Evolutionary conservation across 2,113 vertebrate species (phyloP).

Genomic region (Dicentrarchus labrax): DNA sequence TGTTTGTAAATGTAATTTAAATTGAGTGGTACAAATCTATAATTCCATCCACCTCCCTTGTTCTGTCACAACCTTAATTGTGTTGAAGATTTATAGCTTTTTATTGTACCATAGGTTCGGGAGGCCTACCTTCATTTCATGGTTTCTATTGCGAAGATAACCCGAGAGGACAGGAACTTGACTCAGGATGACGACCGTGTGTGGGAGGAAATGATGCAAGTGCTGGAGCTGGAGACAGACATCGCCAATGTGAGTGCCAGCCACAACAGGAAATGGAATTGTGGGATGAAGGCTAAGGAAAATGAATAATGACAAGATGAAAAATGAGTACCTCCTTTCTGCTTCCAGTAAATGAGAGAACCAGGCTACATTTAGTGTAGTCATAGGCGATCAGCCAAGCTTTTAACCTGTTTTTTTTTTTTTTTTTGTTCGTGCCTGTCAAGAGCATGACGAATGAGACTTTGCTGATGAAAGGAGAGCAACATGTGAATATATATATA

Average conservation of each 20-base stretch:
- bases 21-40: not conserved
- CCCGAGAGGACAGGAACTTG: conserved; percentile 89
- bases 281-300: conserved; percentile 8
- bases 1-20: not conserved
- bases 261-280: conserved; percentile 48
- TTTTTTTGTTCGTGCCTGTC: conserved; percentile 15
- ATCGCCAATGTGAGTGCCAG: conserved; percentile 91
- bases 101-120: conserved; percentile 86
- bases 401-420: conserved; percentile 28
- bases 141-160: conserved; percentile 90
- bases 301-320: conserved; percentile 54
- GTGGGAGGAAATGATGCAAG: conserved; percentile 90
- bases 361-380: conserved; percentile 17
- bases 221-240: conserved; percentile 93
- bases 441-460: conserved; percentile 27
- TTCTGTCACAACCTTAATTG: not conserved
- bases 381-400: conserved; percentile 9
- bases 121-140: conserved; percentile 96
- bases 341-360: conserved; percentile 29
- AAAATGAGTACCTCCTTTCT: conserved; percentile 30
- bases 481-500: conserved; percentile 36
- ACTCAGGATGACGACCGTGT: conserved; percentile 86
- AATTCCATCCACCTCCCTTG: not conserved
- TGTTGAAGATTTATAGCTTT: not conserved
- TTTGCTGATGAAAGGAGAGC: conserved; percentile 22